Evolutionary conservation across 2,888 invertebrate species (phyloP), one percentile per base, ranked within the genome.

Genomic region (Harpalus rubripes): DNA sequence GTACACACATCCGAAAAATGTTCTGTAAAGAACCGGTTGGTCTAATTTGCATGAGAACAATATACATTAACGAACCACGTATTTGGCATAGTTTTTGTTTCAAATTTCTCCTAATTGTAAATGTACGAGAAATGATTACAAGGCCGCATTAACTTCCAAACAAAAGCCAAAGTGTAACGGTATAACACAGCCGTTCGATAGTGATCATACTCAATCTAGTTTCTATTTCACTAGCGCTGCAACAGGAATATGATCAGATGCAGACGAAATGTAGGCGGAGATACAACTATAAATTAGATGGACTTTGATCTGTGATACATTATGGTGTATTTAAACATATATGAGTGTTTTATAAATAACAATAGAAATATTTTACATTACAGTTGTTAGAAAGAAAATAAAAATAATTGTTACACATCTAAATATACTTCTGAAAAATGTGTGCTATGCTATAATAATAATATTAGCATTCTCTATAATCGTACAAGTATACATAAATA

Each of bases 71-170:
- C 39, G 22, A 18, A 16, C 44, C 72, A 74, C 72, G 72, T 74
- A 74, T 74, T 74, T 44, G 72, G 72, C 72, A 74, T 74, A 74
- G 72, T 74, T 74, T 74, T 74, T 16, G 72, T 74, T 44, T 74
- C 72, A 74, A 74, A 74, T 74, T 74, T 74, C 72, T 74, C 72
- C 72, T 74, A 74, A 74, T 74, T 74, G 72, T 74, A 74, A 74
- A 74, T 74, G 72, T 74, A 74, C 44, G 72, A 74, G 72, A 74
- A 74, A 74, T 44, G 41, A 74, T 74, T 74, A 74, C 72, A 74
- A 74, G 72, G 72, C 72, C 72, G 41, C 15, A 74, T 32, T 26
- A 74, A 18, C 41, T 44, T 74, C 44, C 41, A 44, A 74, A 74
- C 72, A 74, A 74, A 74, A 74, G 72, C 44, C 68, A 68, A 74